Conservation (phyloP, 2,888 invertebrate genomes). For the Cosmia pyralina region DNA sequence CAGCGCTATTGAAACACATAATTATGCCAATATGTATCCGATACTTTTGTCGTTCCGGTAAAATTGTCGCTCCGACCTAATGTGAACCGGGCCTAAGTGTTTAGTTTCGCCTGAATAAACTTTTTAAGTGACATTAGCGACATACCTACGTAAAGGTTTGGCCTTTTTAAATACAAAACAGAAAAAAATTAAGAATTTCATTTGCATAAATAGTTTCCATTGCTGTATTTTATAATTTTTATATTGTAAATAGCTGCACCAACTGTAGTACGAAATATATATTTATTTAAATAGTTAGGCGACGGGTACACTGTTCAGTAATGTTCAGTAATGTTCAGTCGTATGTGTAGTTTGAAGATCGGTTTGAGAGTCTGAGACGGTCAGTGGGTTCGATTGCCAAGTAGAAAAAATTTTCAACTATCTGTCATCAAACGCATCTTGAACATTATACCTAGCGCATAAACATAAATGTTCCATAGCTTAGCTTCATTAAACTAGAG, state of each 20-base stretch:
- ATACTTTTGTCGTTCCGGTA: too few species aligned
- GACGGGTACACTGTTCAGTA: background rate
- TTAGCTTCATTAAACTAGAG: background rate
- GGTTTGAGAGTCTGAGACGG: background rate
- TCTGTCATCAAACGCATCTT: background rate
- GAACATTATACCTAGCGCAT: background rate
- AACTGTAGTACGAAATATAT: background rate
- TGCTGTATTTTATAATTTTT: background rate
- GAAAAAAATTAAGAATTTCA: background rate
- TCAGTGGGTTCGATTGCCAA: background rate
- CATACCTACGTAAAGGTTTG: background rate
- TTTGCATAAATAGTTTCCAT: background rate
- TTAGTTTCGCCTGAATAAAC: slow-evolving; percentile 2
- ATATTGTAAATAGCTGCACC: background rate
- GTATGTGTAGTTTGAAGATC: background rate
- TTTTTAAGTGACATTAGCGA: background rate
- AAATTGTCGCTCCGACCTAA: too few species aligned
- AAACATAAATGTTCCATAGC: background rate
- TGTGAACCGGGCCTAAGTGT: background rate
- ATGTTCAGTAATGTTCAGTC: too few species aligned
- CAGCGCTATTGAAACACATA: too few species aligned
- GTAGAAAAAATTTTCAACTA: background rate
- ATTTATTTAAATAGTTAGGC: background rate
- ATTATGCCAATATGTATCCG: too few species aligned
- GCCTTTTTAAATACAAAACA: background rate